These are phyloP conservation scores for Lethrus apterus DNA, from an alignment of 1,140 invertebrate species.

Conservation along the genomic window DNA sequence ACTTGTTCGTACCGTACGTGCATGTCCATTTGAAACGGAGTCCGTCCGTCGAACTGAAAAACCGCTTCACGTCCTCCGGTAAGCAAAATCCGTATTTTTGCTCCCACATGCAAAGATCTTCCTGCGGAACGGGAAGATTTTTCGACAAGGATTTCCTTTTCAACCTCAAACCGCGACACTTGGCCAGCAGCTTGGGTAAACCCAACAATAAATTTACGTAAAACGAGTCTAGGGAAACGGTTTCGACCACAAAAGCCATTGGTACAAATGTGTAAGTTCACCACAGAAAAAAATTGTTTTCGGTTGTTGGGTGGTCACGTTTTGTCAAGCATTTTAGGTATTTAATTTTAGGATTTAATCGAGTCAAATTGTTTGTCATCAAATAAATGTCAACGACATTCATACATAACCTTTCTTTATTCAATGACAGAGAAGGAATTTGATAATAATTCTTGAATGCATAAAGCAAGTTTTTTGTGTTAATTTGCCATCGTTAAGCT, in stretches of 20 bases:
- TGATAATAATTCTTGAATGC: too few relatives aligned
- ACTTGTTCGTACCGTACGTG: background rate
- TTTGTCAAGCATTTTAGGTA: too few relatives aligned
- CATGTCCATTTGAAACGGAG: conserved; percentile 69
- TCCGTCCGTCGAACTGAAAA: conserved; percentile 84
- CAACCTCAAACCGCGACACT: background rate
- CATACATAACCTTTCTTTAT: too few relatives aligned
- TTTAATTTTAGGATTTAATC: too few relatives aligned
- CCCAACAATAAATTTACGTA: conserved; percentile 22
- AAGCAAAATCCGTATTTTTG: conserved; percentile 67
- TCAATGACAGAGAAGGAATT: too few relatives aligned
- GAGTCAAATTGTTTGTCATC: too few relatives aligned
- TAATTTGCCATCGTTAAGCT: too few relatives aligned
- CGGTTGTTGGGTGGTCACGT: too few relatives aligned
- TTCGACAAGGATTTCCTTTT: conserved; percentile 1
- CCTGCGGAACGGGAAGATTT: conserved; percentile 28
- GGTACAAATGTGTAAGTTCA: too few relatives aligned
- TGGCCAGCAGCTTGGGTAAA: conserved; percentile 13
- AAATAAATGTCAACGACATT: too few relatives aligned
- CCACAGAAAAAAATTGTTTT: too few relatives aligned
- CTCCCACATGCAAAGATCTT: conserved; percentile 66
- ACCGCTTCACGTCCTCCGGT: conserved; percentile 76
- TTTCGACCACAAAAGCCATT: conserved; percentile 20
- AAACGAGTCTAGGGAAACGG: conserved; percentile 19
- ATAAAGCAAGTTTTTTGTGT: too few relatives aligned